Evolutionary conservation across 1,140 invertebrate species (phyloP), one percentile per base, ranked within the genome.

Genomic region (Lucilia cuprina): DNA sequence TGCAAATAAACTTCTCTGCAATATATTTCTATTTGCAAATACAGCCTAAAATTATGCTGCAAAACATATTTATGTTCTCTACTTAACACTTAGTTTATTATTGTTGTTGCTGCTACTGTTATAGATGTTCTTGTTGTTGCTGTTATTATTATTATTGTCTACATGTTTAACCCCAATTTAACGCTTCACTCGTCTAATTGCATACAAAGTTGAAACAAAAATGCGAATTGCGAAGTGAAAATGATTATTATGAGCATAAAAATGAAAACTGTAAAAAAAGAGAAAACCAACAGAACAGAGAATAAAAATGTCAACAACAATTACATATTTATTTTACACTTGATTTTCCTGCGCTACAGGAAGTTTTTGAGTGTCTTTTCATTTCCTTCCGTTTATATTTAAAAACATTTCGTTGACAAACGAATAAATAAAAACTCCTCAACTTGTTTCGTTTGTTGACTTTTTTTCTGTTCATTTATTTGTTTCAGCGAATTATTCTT

Each of bases 281-380:
- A 30, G 25, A 30, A 30, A 30, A 30, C 25, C 25, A 30, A 30
- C 25, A 30, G 25, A 3, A 55, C 7, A 7, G 65, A 3, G 65
- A 70, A 21, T 21, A 19, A 21, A n/a, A 10, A 21, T 70, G 65
- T 70, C 65, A 70, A 70, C 55, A 60, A 60, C 65, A 70, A 70
- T 70, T 70, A 70, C 65, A 70, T 70, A 21, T 70, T 70, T 70
- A 25, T 70, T 70, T 70, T 70, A 70, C 65, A 70, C 65, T 70
- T 70, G 8, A 70, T 70, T 70, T 70, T 70, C 65, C 65, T 70
- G 65, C 65, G 65, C 65, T 70, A 70, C 65, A 70, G 65, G 65
- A 70, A 70, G 65, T 70, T 70, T 70, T 21, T 25, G 21, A 70
- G 65, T 70, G 65, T 70, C 65, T 70, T 70, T 19, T 19, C 19